Evolutionary conservation across 2,113 vertebrate genomes (phyloP).

Genomic region (Martes martes): DNA sequence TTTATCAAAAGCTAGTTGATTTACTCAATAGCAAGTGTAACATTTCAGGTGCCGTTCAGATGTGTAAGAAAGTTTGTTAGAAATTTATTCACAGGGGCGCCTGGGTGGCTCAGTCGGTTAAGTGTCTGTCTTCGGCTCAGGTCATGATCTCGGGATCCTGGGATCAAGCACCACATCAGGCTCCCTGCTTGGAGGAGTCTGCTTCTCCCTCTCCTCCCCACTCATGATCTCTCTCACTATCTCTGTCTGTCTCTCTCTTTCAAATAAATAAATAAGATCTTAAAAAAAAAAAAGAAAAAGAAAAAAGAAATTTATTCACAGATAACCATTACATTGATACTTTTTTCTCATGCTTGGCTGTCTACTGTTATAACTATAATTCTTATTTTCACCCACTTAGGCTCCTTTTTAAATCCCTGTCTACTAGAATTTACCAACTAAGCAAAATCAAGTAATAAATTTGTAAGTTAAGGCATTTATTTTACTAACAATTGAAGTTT

Average conservation of each 20-base stretch:
- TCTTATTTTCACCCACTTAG: background rate
- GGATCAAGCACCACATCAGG: too few relatives aligned
- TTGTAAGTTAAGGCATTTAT: background rate
- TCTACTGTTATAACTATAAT: background rate
- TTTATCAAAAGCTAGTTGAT: background rate
- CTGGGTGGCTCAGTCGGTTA: too few relatives aligned
- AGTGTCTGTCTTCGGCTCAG: too few relatives aligned
- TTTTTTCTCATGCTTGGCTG: background rate
- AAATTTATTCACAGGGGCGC: background rate
- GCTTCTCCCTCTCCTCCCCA: too few relatives aligned
- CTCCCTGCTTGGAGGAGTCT: too few relatives aligned
- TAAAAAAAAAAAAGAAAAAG: too few relatives aligned
- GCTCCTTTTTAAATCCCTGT: background rate
- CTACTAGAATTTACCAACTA: background rate
- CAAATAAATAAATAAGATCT: too few relatives aligned
- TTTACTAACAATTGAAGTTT: background rate
- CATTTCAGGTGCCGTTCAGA: background rate
- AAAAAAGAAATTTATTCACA: background rate
- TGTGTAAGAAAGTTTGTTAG: background rate
- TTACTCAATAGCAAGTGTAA: background rate
- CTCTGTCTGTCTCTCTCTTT: too few relatives aligned
- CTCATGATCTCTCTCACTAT: too few relatives aligned
- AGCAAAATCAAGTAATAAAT: background rate
- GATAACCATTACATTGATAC: background rate
- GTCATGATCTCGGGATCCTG: too few relatives aligned